These are phyloP conservation scores for Hyposmocoma kahamanoa DNA, from an alignment of 1,140 invertebrate genomes.

Conservation along the genomic window DNA sequence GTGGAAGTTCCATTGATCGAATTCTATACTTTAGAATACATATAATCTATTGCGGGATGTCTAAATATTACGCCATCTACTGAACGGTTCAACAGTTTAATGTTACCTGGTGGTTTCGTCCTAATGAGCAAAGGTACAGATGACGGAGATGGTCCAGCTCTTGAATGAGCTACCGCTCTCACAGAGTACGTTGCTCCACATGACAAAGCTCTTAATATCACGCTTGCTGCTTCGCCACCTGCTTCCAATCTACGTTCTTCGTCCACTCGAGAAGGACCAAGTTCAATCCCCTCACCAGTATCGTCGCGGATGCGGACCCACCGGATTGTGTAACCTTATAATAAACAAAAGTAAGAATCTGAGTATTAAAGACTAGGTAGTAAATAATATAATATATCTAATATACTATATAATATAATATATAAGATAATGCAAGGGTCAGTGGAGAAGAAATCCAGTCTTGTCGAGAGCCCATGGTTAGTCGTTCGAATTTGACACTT, in stretches of 20 bases:
- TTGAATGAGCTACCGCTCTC: slow-evolving; percentile 50
- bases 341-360: too few relatives aligned
- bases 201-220: slow-evolving; percentile 43
- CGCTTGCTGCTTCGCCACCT: slow-evolving; percentile 45
- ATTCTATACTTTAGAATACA: too few relatives aligned
- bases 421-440: too few relatives aligned
- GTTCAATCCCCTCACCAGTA: slow-evolving; percentile 34
- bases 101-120: slow-evolving; percentile 60
- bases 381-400: too few relatives aligned
- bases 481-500: too few relatives aligned
- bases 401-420: too few relatives aligned
- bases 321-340: slow-evolving; percentile 54
- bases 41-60: too few relatives aligned
- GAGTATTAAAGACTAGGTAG: too few relatives aligned
- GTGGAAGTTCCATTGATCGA: too few relatives aligned
- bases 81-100: not conserved
- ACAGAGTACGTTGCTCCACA: slow-evolving; percentile 60
- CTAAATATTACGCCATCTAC: too few relatives aligned
- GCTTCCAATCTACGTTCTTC: slow-evolving; percentile 51
- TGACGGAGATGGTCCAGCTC: slow-evolving; percentile 48
- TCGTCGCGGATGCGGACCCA: slow-evolving; percentile 57
- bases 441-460: too few relatives aligned
- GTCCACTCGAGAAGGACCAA: slow-evolving; percentile 36
- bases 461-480: too few relatives aligned
- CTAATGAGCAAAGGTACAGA: slow-evolving; percentile 48